phyloP scores from a whole-genome alignment of 2,888 invertebrate species.

The Chaetoderma sp. region DNA sequence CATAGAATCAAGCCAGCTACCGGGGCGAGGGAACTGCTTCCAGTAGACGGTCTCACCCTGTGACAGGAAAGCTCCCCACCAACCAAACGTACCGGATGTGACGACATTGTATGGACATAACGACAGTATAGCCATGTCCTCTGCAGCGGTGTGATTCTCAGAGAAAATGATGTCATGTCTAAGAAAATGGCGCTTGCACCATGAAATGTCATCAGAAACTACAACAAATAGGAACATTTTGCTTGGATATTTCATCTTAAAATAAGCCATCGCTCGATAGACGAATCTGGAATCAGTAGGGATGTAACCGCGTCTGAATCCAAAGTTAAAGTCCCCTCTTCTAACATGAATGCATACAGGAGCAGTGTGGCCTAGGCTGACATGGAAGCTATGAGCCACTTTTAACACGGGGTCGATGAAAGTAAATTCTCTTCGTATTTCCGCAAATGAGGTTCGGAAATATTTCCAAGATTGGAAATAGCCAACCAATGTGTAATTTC shows the following conservation, averaged over 20 bases:
- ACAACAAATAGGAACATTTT: slow-evolving; percentile 43
- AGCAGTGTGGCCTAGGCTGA: neutral
- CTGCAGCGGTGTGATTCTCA: slow-evolving; percentile 27
- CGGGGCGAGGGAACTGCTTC: slow-evolving; percentile 4
- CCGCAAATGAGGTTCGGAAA: slow-evolving; percentile 32
- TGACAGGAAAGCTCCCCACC: slow-evolving; percentile 61
- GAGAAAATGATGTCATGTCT: slow-evolving; percentile 17
- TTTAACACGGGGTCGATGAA: slow-evolving; percentile 30
- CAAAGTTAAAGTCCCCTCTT: slow-evolving; percentile 40
- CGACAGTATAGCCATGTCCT: slow-evolving; percentile 45
- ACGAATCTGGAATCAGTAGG: slow-evolving; percentile 40
- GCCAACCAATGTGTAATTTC: neutral
- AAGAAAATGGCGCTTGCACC: slow-evolving; percentile 37
- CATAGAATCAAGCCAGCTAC: neutral
- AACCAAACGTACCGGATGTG: slow-evolving; percentile 60
- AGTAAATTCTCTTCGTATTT: slow-evolving; percentile 35
- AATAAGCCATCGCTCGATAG: slow-evolving; percentile 39
- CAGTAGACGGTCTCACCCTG: slow-evolving; percentile 48
- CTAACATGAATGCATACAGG: slow-evolving; percentile 44
- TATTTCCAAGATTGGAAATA: slow-evolving; percentile 53
- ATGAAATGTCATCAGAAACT: slow-evolving; percentile 41
- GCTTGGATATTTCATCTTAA: slow-evolving; percentile 29
- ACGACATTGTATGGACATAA: slow-evolving; percentile 69
- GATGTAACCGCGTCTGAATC: slow-evolving; percentile 38
- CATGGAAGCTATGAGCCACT: slow-evolving; percentile 16